Evolutionary conservation across 2,888 invertebrate genomes (phyloP), one percentile per base, ranked within the genome.

Genomic region (Drosophila acutilabella): DNA sequence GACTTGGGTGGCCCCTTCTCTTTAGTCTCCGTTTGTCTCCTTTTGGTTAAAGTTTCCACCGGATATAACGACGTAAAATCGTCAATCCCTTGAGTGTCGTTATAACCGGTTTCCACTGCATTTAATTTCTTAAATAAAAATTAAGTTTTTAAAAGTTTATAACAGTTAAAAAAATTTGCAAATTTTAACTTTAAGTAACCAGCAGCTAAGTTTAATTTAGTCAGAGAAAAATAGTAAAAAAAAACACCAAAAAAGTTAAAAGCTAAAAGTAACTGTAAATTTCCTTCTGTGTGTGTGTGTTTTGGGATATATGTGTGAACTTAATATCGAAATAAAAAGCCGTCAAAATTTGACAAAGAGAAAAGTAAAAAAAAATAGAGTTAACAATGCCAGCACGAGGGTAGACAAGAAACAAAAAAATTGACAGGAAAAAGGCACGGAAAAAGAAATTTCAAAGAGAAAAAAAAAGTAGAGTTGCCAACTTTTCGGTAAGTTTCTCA

Each of bases 301-400:
- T 41, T 36, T 16, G 23, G 42, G 51, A 18, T 6, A 13, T 50
- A 30, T 45, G 45, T 54, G 64, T 59, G 51, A 52, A 59, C 64
- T 62, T 71, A 75, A 79, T 75, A 75, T 68, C 68, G 62, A 79
- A 79, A 75, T 66, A 79, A 78, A 70, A 71, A 71, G 64, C 65
- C 58, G 58, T 78, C 78, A 71, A 75, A 75, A 65, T 75, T 68
- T 74, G 68, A 74, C 65, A 78, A 57, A 14, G 40, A 23, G 26
- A 33, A 40, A 53, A 56, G 45, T 8, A 40, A 3, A n/a, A 53
- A 42, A 20, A 41, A 47, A 30, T 38, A 52, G 48, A 47, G 51
- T 38, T 59, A 64, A 64, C 53, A 75, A 74, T 36, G 54, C 54
- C 58, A 53, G 44, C 52, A 33, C 41, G 40, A 58, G 50, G 50